These are phyloP conservation scores for Zoanthus solanderi DNA, from an alignment of 92 coral and sea anemone species.

Conservation along the genomic window DNA sequence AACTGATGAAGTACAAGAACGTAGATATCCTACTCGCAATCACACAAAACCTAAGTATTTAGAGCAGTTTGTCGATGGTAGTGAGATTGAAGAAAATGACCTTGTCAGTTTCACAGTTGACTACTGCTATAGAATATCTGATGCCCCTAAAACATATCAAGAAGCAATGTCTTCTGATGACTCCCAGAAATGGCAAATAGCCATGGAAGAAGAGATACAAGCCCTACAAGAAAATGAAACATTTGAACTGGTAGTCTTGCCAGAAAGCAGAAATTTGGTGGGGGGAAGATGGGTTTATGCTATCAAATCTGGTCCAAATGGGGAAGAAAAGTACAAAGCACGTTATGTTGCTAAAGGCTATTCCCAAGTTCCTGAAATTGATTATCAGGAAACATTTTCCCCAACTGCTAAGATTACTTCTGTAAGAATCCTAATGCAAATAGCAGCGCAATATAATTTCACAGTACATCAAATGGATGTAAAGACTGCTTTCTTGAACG, in stretches of 20 bases:
- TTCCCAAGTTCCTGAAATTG: slow-evolving; percentile 52
- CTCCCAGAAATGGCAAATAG: slow-evolving; percentile 24
- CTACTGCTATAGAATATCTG: background rate
- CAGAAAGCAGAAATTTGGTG: slow-evolving; percentile 56
- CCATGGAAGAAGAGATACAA: slow-evolving; percentile 36
- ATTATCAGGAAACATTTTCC: slow-evolving; percentile 1
- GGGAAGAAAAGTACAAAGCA: slow-evolving; percentile 52
- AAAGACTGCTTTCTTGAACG: background rate
- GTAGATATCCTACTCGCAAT: too few relatives aligned
- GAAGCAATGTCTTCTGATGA: slow-evolving; percentile 28
- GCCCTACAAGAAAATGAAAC: slow-evolving; percentile 50
- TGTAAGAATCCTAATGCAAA: background rate
- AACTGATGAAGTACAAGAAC: too few relatives aligned
- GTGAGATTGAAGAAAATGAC: too few relatives aligned
- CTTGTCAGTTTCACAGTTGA: background rate
- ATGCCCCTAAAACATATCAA: slow-evolving; percentile 14
- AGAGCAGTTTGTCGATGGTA: too few relatives aligned
- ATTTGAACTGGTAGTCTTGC: slow-evolving; percentile 57
- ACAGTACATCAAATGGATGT: background rate
- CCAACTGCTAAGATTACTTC: slow-evolving; percentile 56
- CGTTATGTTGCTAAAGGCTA: background rate
- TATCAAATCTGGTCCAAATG: slow-evolving; percentile 51
- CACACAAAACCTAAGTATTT: too few relatives aligned
- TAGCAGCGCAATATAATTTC: slow-evolving; percentile 23
- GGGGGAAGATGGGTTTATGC: slow-evolving; percentile 66